phyloP scores from a whole-genome alignment of 2,888 invertebrate genomes.

The Enchytraeus crypticus region DNA sequence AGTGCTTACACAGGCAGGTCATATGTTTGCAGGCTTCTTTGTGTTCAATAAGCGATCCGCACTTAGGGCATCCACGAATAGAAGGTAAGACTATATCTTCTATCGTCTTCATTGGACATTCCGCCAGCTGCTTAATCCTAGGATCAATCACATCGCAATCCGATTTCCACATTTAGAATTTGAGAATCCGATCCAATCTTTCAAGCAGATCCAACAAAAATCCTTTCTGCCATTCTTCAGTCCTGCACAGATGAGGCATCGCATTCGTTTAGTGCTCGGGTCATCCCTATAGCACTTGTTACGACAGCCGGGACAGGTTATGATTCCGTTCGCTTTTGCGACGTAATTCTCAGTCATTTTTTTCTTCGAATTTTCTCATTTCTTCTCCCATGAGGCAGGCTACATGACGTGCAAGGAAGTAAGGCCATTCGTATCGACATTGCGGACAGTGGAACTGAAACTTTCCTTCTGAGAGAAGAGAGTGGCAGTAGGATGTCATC shows the following conservation, averaged over 20 bases:
- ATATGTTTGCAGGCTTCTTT: slow-evolving; percentile 1
- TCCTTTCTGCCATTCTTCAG: not conserved
- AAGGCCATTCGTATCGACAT: not conserved
- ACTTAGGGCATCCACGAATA: slow-evolving; percentile 3
- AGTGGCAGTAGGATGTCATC: slow-evolving; percentile 3
- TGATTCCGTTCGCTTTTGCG: not conserved
- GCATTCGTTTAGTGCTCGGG: not conserved
- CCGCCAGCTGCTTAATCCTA: not conserved
- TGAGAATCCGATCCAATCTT: not conserved
- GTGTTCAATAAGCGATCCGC: slow-evolving; percentile 6
- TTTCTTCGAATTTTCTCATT: not conserved
- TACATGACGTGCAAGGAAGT: slow-evolving; percentile 4
- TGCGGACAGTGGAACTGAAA: not conserved
- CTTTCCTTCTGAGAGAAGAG: not conserved
- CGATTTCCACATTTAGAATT: not conserved
- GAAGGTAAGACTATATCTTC: not conserved
- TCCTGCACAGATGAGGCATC: not conserved
- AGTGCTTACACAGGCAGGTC: not conserved
- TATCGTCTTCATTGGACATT: not conserved
- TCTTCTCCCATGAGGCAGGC: slow-evolving; percentile 4
- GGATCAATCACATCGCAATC: not conserved
- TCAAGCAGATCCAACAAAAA: slow-evolving; percentile 6
- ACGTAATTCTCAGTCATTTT: not conserved
- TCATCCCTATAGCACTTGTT: not conserved
- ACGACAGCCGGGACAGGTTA: slow-evolving; percentile 3